Percentiles rank a stretch among this genome's conserved stretches.
Evolutionary conservation across 1,140 invertebrate genomes (phyloP).

Genomic region (Leptopilina boulardi): DNA sequence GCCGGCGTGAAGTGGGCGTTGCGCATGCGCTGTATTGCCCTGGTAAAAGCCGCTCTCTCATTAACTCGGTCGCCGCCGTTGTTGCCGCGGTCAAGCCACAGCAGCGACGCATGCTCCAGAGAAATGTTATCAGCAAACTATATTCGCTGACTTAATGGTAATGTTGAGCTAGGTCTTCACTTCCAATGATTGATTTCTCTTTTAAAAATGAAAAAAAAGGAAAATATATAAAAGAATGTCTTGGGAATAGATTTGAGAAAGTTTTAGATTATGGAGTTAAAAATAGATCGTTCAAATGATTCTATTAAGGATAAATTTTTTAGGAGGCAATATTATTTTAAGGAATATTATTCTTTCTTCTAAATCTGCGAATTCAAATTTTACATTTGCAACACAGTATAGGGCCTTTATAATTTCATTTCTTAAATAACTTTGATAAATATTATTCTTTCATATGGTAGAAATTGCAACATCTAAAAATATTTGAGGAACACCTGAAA

Average conservation of each 20-base stretch:
- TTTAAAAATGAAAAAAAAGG: background rate
- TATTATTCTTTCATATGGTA: background rate
- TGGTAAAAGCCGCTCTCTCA: slow-evolving; percentile 74
- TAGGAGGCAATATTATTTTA: too few species aligned
- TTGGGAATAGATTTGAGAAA: too few species aligned
- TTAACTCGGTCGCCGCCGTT: slow-evolving; percentile 73
- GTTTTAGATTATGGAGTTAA: too few species aligned
- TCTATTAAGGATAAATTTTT: too few species aligned
- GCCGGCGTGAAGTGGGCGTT: slow-evolving; percentile 76
- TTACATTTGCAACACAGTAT: too few species aligned
- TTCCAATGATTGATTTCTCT: slow-evolving; percentile 17
- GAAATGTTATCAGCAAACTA: slow-evolving; percentile 53
- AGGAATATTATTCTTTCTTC: too few species aligned
- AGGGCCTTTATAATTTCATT: too few species aligned
- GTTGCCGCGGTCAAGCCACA: slow-evolving; percentile 53
- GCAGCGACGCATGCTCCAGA: slow-evolving; percentile 57
- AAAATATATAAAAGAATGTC: too few species aligned
- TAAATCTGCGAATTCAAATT: too few species aligned
- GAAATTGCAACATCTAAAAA: background rate
- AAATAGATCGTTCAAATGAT: too few species aligned
- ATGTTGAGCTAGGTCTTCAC: slow-evolving; percentile 20
- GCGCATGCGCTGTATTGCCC: slow-evolving; percentile 75
- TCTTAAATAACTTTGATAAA: too few species aligned
- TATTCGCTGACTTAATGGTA: slow-evolving; percentile 47
- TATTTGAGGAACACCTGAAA: slow-evolving; percentile 2